Evolutionary conservation across 2,888 invertebrate genomes (phyloP).

Genomic region (Odontocerum albicorne): DNA sequence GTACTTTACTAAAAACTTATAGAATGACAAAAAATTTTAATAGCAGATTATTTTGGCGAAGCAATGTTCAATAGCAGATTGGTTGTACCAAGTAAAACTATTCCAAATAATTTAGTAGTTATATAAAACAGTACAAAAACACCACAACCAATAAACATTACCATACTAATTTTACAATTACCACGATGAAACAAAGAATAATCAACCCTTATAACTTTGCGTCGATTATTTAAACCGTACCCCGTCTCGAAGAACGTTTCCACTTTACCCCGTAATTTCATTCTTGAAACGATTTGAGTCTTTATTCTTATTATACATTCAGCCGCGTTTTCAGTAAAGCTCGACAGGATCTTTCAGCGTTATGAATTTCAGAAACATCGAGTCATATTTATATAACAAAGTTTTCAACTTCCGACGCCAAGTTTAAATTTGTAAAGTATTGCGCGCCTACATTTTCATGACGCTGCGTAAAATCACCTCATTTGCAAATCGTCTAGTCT

Average conservation of each 20-base stretch:
- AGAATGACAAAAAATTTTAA: too few species aligned
- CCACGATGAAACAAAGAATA: not conserved
- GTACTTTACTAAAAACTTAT: too few species aligned
- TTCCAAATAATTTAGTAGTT: not conserved
- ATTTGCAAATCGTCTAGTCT: conserved; percentile 31
- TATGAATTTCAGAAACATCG: not conserved
- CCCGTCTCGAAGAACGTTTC: too few species aligned
- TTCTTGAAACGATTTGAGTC: too few species aligned
- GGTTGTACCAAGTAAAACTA: too few species aligned
- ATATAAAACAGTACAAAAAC: not conserved
- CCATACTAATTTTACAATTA: not conserved
- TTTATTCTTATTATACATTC: too few species aligned
- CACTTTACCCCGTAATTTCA: too few species aligned
- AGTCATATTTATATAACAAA: conserved; percentile 34
- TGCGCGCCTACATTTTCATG: conserved; percentile 29
- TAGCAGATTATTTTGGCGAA: too few species aligned
- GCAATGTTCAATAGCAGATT: too few species aligned
- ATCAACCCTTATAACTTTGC: not conserved
- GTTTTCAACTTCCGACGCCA: conserved; percentile 31
- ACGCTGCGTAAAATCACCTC: conserved; percentile 31
- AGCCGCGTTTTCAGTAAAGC: too few species aligned
- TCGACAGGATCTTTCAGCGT: not conserved
- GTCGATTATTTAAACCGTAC: not conserved
- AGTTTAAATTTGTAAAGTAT: conserved; percentile 35
- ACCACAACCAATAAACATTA: not conserved